A percentile compares a stretch with the other conserved stretches of the same genome.
Conservation (phyloP, 92 coral and sea anemone genomes). For the Palythoa grandiflora region DNA sequence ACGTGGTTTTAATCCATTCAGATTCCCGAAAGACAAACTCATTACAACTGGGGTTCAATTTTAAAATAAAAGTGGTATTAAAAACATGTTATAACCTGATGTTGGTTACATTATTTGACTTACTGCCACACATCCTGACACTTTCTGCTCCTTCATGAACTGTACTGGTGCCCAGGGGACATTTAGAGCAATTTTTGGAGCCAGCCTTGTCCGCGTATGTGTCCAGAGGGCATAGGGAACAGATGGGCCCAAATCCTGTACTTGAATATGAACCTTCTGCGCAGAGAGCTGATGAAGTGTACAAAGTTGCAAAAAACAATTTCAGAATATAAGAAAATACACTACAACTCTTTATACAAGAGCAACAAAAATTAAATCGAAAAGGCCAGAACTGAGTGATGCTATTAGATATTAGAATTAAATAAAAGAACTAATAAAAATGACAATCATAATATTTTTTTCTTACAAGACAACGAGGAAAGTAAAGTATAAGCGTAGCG, state of each 20-base stretch:
- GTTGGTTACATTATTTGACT: neutral
- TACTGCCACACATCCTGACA: conserved; percentile 70
- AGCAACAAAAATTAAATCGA: too few species aligned
- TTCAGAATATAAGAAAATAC: neutral
- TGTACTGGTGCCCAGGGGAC: conserved; percentile 80
- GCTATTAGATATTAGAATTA: too few species aligned
- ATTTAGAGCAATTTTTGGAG: conserved; percentile 66
- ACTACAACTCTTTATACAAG: too few species aligned
- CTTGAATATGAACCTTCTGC: conserved; percentile 76
- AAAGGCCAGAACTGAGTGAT: too few species aligned
- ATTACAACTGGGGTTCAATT: too few species aligned
- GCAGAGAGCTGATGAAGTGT: conserved; percentile 65
- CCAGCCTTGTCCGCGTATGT: conserved; percentile 73
- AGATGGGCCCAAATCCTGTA: conserved; percentile 89
- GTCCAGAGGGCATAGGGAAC: conserved; percentile 78
- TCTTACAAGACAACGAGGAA: too few species aligned
- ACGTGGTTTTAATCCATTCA: too few species aligned
- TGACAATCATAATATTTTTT: too few species aligned
- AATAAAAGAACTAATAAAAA: too few species aligned
- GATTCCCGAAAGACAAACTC: too few species aligned
- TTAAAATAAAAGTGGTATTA: too few species aligned
- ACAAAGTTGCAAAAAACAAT: neutral
- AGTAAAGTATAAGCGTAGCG: too few species aligned
- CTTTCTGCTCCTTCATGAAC: conserved; percentile 43
- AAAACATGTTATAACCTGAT: neutral